Base-by-base conservation (phyloP, 2,113 vertebrate genomes). In the Microcebus tavaratra region DNA sequence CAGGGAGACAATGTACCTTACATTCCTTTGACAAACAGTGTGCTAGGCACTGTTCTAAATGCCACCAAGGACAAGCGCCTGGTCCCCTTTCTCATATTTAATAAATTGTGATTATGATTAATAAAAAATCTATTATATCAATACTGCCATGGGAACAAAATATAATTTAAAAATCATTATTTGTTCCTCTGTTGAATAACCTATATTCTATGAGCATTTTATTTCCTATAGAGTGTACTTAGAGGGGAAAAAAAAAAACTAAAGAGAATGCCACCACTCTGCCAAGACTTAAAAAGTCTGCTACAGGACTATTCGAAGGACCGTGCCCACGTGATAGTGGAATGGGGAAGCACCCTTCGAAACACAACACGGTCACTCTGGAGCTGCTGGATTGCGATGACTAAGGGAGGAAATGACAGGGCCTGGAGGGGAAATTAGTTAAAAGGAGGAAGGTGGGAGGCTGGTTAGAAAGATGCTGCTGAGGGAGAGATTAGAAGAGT, bases 361-460 rank as follows among this genome's bases (percentile, higher is more conserved):
- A 67, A 63, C 9, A 7, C 2, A 31, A 14, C 36, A 12, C 4
- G 39, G n/a, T 83, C 70, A 42, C 50, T 68, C 63, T 96, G 86
- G 97, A 87, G 39, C 86, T 11, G 61, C 61, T 63, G 10, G 10
- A 63, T 27, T 8, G 2, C 2, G 2, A 34, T 98, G 97, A 97
- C 93, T 94, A 48, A 98, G 97, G 73, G 45, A 91, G 98, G 97
- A 98, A 97, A 90, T 97, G 97, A 97, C 96, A 91, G 42, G 20
- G 45, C 76, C 48, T 18, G 1, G 72, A 78, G 87, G 78, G 92
- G 97, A 97, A 97, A 95, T 31, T 31, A 34, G 78, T 93, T 92
- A 31, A 72, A 80, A 96, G 93, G 91, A 81, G 91, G 86, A 92
- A 95, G 96, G 70, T 70, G 45, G 88, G 93, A 76, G 91, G 59